These are phyloP conservation scores for Hyposoter dolosus DNA, from an alignment of 2,888 invertebrate genomes.

Conservation along the genomic window DNA sequence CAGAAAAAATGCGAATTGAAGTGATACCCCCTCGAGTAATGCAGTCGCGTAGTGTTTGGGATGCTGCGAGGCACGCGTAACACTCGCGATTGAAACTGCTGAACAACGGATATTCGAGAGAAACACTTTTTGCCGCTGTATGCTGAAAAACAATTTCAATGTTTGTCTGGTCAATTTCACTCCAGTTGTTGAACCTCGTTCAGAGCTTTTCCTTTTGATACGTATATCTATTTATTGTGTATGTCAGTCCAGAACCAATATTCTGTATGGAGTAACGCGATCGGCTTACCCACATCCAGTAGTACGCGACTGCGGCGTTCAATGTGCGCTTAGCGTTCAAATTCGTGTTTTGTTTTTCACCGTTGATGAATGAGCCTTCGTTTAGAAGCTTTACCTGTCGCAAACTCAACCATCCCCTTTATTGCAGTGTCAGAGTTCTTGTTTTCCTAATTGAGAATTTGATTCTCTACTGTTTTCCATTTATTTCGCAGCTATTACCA, in stretches of 20 bases:
- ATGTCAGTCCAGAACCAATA: conserved; percentile 32
- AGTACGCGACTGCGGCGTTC: not conserved
- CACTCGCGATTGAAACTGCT: conserved; percentile 17
- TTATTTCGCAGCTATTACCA: not conserved
- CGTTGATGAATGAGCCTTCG: not conserved
- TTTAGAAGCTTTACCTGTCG: not conserved
- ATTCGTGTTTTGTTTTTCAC: not conserved
- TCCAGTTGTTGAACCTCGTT: conserved; percentile 21
- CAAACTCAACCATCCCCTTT: not conserved
- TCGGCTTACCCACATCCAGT: conserved; percentile 8
- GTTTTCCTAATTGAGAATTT: not conserved
- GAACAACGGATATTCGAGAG: conserved; percentile 46
- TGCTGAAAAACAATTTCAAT: conserved; percentile 55
- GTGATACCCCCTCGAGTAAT: conserved; percentile 39
- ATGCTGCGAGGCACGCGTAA: conserved; percentile 9
- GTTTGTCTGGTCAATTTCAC: conserved; percentile 59
- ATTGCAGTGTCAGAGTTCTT: not conserved
- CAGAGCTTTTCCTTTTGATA: conserved; percentile 4
- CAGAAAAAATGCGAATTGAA: conserved; percentile 12
- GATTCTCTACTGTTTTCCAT: not conserved
- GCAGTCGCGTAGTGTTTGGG: conserved; percentile 8
- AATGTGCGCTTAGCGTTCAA: not conserved
- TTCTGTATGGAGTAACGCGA: conserved; percentile 40
- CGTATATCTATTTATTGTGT: conserved; percentile 11
- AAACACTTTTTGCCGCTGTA: conserved; percentile 47